phyloP scores from a whole-genome alignment of 2,113 vertebrate genomes.

The Danio rerio region GRCz12tu NC_133181.1:50935501-50936000 shows the following conservation, averaged over 20 bases:
- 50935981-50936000: too few relatives aligned
- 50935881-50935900: background rate
- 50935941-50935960: too few relatives aligned
- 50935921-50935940: too few relatives aligned
- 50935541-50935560: background rate
- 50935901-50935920: too few relatives aligned
- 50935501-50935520: background rate
- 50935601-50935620: background rate
- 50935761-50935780: background rate
- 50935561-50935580: background rate
- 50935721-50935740: background rate
- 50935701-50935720: background rate
- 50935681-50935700: background rate
- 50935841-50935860: background rate
- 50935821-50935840: background rate
- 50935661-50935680: background rate
- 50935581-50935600: background rate
- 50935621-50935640: conserved; percentile 1
- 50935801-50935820: background rate
- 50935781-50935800: background rate
- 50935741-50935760: background rate
- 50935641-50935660: background rate
- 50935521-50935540: background rate
- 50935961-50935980: too few relatives aligned
- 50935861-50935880: background rate